Evolutionary conservation across 2,113 vertebrate species (phyloP).

Genomic region (Nycticebus coucang): DNA sequence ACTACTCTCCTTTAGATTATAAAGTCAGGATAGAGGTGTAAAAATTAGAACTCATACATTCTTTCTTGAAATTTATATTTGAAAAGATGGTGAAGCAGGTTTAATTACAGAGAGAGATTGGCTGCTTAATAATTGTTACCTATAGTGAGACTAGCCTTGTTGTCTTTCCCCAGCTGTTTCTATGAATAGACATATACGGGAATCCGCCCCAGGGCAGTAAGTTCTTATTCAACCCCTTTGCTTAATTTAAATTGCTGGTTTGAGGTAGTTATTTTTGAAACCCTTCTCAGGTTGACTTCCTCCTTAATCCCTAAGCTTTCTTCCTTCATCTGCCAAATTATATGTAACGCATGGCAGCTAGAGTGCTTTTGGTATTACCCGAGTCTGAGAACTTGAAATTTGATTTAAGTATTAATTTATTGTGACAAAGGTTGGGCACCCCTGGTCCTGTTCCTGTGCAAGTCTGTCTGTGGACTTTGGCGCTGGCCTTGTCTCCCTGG

Average conservation of each 20-base stretch:
- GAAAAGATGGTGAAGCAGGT: background rate
- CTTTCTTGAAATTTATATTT: background rate
- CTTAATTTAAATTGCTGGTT: slow-evolving; percentile 62
- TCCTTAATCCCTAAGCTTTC: slow-evolving; percentile 23
- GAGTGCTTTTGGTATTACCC: slow-evolving; percentile 40
- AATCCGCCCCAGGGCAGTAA: slow-evolving; percentile 22
- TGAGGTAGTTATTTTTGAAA: slow-evolving; percentile 66
- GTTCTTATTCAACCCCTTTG: slow-evolving; percentile 33
- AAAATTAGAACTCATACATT: background rate
- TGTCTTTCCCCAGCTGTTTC: slow-evolving; percentile 35
- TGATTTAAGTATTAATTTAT: slow-evolving; percentile 70
- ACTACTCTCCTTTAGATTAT: background rate
- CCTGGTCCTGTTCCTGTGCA: background rate
- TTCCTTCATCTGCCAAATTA: slow-evolving; percentile 58
- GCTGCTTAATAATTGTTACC: slow-evolving; percentile 35
- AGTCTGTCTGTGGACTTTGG: background rate
- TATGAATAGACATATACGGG: slow-evolving; percentile 55
- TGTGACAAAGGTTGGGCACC: slow-evolving; percentile 39
- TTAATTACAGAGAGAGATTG: background rate
- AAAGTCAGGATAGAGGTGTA: background rate
- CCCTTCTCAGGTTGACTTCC: slow-evolving; percentile 53
- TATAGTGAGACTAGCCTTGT: background rate
- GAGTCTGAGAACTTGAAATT: slow-evolving; percentile 47
- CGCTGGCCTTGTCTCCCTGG: background rate
- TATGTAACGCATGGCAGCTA: background rate